Percentiles rank a stretch among this genome's conserved stretches.
These are phyloP conservation scores for Sebastes cheni DNA, from an alignment of 2,797 vertebrate genomes.

Conservation along the genomic window DNA sequence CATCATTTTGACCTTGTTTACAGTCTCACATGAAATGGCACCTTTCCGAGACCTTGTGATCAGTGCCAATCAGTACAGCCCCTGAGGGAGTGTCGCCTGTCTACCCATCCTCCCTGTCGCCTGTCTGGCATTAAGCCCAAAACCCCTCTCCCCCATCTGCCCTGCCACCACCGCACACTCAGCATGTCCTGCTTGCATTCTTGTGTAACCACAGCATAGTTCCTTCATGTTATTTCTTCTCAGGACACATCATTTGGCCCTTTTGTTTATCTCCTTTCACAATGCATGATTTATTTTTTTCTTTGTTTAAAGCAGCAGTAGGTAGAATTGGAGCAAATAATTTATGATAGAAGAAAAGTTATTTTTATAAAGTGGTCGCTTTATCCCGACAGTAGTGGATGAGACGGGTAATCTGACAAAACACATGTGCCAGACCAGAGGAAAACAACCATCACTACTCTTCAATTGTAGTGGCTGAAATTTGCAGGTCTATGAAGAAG, in stretches of 20 bases:
- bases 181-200: slow-evolving; percentile 7
- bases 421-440: too few relatives aligned
- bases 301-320: too few relatives aligned
- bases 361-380: too few relatives aligned
- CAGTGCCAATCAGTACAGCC: slow-evolving; percentile 63
- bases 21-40: slow-evolving; percentile 64
- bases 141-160: slow-evolving; percentile 29
- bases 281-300: too few relatives aligned
- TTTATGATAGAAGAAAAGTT: too few relatives aligned
- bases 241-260: neutral
- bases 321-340: too few relatives aligned
- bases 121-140: slow-evolving; percentile 43
- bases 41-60: slow-evolving; percentile 74
- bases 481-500: neutral
- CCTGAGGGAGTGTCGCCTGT: slow-evolving; percentile 56
- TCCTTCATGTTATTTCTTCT: neutral
- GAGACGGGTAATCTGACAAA: too few relatives aligned
- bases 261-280: neutral
- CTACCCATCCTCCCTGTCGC: slow-evolving; percentile 53
- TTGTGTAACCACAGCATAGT: neutral
- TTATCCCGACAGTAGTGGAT: too few relatives aligned
- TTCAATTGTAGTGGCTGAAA: neutral
- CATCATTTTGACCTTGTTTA: slow-evolving; percentile 80
- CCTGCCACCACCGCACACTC: slow-evolving; percentile 11
- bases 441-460: too few relatives aligned